Conservation (phyloP, 2,888 invertebrate species). For the Galerucella calmariensis region DNA sequence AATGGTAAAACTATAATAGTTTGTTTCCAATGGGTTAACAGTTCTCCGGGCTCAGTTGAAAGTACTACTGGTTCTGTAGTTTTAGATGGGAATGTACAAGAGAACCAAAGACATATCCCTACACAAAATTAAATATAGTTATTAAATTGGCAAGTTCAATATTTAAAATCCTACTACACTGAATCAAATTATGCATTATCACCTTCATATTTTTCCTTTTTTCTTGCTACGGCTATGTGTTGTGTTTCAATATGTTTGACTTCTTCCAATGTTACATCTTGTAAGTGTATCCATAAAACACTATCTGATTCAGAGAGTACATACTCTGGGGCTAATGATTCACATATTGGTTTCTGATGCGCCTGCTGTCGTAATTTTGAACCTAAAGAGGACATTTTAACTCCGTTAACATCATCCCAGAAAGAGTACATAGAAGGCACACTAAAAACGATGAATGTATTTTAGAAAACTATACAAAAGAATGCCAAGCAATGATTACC, state of each 20-base stretch:
- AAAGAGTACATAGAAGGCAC: slow-evolving; percentile 75
- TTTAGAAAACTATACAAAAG: background rate
- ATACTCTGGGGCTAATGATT: slow-evolving; percentile 68
- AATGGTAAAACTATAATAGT: slow-evolving; percentile 80
- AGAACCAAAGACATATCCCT: slow-evolving; percentile 86
- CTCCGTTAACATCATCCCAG: slow-evolving; percentile 85
- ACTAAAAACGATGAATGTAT: slow-evolving; percentile 61
- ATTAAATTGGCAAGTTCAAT: too few relatives aligned
- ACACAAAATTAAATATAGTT: slow-evolving; percentile 12
- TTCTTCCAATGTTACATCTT: slow-evolving; percentile 71
- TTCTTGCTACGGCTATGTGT: slow-evolving; percentile 71
- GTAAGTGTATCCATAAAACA: slow-evolving; percentile 76
- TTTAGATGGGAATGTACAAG: slow-evolving; percentile 70
- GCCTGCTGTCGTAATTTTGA: slow-evolving; percentile 72
- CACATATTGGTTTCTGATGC: slow-evolving; percentile 75
- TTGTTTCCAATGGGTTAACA: slow-evolving; percentile 80
- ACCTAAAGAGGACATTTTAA: slow-evolving; percentile 78
- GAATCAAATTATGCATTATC: slow-evolving; percentile 62
- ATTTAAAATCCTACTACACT: background rate
- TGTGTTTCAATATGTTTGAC: slow-evolving; percentile 71
- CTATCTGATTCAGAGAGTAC: slow-evolving; percentile 74
- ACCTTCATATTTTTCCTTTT: slow-evolving; percentile 78
- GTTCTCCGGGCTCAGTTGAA: slow-evolving; percentile 70
- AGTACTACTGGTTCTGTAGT: slow-evolving; percentile 60
- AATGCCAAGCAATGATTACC: too few relatives aligned